Percentiles rank a stretch among this genome's conserved stretches.
These are phyloP conservation scores for Stomorhina lunata DNA, from an alignment of 2,888 invertebrate genomes.

Conservation along the genomic window DNA sequence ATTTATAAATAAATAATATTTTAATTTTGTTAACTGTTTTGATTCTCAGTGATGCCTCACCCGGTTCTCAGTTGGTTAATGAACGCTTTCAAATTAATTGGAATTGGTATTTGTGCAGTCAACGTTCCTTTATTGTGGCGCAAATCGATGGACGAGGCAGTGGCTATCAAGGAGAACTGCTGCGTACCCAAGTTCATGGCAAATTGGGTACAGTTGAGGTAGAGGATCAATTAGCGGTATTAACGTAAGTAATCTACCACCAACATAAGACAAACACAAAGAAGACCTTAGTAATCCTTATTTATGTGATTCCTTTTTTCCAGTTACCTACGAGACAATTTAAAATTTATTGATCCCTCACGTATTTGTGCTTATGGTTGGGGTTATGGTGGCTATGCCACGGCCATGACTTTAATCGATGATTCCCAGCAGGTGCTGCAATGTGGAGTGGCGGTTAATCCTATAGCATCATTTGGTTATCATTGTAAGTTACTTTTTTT, in stretches of 20 bases:
- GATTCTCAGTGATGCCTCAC: conserved; percentile 85
- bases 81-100: conserved; percentile 90
- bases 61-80: conserved; percentile 91
- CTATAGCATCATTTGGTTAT: conserved; percentile 90
- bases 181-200: conserved; percentile 87
- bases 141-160: conserved; percentile 94
- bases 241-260: conserved; percentile 81
- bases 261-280: not conserved
- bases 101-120: conserved; percentile 91
- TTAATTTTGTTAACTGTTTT: no score
- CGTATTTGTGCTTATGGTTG: conserved; percentile 91
- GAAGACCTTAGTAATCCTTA: no score
- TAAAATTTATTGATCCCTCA: conserved; percentile 89
- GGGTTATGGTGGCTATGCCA: conserved; percentile 93
- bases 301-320: not conserved
- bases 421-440: conserved; percentile 88
- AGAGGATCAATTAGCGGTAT: conserved; percentile 87
- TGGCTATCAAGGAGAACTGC: conserved; percentile 89
- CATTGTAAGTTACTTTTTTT: conserved; percentile 83
- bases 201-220: conserved; percentile 87
- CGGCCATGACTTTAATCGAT: conserved; percentile 88
- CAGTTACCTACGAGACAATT: conserved; percentile 88
- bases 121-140: conserved; percentile 91
- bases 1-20: no score
- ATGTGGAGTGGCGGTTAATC: conserved; percentile 92